Evolutionary conservation across 2,113 vertebrate species (phyloP).

Genomic region (Notothenia coriiceps): DNA sequence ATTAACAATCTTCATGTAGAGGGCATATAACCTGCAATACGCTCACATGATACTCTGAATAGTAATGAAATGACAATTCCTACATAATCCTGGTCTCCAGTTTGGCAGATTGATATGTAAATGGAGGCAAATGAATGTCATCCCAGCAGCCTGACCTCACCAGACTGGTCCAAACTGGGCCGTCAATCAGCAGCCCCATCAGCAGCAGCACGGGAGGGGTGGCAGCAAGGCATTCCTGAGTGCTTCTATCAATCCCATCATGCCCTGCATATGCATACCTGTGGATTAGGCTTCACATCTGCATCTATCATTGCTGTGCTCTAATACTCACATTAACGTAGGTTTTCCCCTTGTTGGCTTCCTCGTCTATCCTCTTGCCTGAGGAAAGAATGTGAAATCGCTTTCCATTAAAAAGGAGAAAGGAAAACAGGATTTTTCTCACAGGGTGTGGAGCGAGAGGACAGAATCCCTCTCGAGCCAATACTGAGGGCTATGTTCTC

Average conservation of each 20-base stretch:
- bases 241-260: constrained; percentile 57
- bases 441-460: constrained; percentile 61
- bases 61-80: constrained; percentile 67
- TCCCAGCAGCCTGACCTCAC: constrained; percentile 60
- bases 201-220: constrained; percentile 12
- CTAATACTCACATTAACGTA: constrained; percentile 65
- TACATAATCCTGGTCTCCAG: constrained; percentile 43
- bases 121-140: constrained; percentile 67
- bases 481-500: constrained; percentile 3
- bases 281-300: constrained; percentile 56
- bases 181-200: constrained; percentile 71
- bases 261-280: constrained; percentile 38
- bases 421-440: constrained; percentile 55
- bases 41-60: constrained; percentile 50
- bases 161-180: constrained; percentile 18
- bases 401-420: constrained; percentile 54
- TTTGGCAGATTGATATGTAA: constrained; percentile 73
- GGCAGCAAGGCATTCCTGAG: constrained; percentile 42
- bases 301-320: constrained; percentile 67
- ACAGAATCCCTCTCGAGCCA: constrained; percentile 10
- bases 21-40: constrained; percentile 37
- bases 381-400: constrained; percentile 66
- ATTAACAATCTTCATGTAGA: constrained; percentile 61
- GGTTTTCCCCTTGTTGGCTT: constrained; percentile 47
- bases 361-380: constrained; percentile 28